Evolutionary conservation across 1,140 invertebrate genomes (phyloP).

Genomic region (Meteorus sp.): DNA sequence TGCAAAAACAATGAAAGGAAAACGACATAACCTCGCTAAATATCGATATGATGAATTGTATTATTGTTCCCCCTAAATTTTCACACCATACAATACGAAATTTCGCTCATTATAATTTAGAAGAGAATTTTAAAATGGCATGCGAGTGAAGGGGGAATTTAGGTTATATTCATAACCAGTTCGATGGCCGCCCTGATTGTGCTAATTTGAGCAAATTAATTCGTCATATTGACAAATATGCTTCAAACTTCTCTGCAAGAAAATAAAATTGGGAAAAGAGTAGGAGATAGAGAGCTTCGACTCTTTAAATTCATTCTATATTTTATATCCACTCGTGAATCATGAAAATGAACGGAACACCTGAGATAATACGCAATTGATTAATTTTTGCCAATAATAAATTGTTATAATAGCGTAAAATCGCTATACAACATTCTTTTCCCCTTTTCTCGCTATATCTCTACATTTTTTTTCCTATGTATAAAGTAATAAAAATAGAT

Average conservation of each 20-base stretch:
- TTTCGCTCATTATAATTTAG: too few relatives aligned
- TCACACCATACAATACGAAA: too few relatives aligned
- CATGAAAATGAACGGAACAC: background rate
- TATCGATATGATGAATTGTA: background rate
- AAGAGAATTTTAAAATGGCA: too few relatives aligned
- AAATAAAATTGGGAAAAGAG: too few relatives aligned
- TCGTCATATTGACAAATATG: background rate
- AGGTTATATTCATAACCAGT: too few relatives aligned
- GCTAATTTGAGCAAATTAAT: constrained; percentile 20
- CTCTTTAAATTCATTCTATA: too few relatives aligned
- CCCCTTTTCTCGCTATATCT: constrained; percentile 18
- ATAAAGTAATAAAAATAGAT: constrained; percentile 60
- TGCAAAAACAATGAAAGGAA: constrained; percentile 18
- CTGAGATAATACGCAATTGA: too few relatives aligned
- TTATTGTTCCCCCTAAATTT: background rate
- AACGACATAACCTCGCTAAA: background rate
- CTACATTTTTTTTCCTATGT: constrained; percentile 39
- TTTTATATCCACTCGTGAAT: too few relatives aligned
- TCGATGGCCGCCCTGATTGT: background rate
- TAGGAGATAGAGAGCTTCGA: too few relatives aligned
- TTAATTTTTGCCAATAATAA: too few relatives aligned
- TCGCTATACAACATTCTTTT: background rate
- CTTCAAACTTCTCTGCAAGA: too few relatives aligned
- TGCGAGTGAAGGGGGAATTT: too few relatives aligned
- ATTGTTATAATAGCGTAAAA: background rate